Evolutionary conservation across 2,888 invertebrate genomes (phyloP).

Genomic region (Tortricodes alternella): DNA sequence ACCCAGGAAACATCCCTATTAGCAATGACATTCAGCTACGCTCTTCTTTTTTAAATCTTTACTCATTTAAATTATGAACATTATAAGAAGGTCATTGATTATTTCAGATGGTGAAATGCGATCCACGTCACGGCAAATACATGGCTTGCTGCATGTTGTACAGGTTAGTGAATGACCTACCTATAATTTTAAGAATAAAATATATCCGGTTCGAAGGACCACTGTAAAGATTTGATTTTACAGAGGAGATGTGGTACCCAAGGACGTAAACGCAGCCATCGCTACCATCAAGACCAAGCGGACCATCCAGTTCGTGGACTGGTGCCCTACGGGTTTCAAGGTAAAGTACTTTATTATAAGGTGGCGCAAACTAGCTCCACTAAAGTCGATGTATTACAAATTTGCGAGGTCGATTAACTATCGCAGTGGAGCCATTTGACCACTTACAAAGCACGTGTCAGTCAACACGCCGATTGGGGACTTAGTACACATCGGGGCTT

Average conservation of each 20-base stretch:
- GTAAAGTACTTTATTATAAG: constrained; percentile 45
- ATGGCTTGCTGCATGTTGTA: constrained; percentile 98
- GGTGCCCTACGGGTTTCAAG: constrained; percentile 93
- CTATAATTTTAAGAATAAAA: background rate
- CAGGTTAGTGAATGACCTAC: constrained; percentile 61
- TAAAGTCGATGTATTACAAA: too few species aligned
- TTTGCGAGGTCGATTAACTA: too few species aligned
- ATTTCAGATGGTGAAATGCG: constrained; percentile 94
- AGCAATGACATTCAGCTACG: too few species aligned
- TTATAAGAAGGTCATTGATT: constrained; percentile 3
- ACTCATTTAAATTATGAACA: background rate
- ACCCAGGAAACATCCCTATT: too few species aligned
- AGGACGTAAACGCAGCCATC: constrained; percentile 96
- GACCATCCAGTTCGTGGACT: constrained; percentile 94
- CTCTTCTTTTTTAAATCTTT: too few species aligned
- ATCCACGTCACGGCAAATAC: constrained; percentile 94
- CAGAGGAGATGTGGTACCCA: constrained; percentile 96
- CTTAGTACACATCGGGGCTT: too few species aligned
- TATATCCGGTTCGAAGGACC: background rate
- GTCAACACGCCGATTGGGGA: too few species aligned
- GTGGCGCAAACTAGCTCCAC: background rate
- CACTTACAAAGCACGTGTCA: too few species aligned
- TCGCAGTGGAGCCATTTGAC: too few species aligned
- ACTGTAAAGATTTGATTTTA: constrained; percentile 36
- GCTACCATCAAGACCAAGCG: constrained; percentile 97